Evolutionary conservation across 2,113 vertebrate species (phyloP).

Genomic region (Apus apus): DNA sequence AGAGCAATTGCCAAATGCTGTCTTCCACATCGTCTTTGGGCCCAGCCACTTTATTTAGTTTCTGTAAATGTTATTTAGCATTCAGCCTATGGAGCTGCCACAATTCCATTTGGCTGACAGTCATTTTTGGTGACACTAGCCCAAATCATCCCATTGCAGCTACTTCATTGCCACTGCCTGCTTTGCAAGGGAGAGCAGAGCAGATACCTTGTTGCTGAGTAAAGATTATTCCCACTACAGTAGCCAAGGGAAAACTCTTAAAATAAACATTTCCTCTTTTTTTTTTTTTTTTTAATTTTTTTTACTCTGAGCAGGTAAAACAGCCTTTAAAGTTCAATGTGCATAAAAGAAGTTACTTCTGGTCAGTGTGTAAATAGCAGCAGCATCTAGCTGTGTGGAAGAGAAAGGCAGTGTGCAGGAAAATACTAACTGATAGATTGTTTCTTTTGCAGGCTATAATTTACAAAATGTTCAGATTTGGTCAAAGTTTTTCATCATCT

Average conservation of each 20-base stretch:
- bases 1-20: slow-evolving; percentile 39
- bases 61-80: slow-evolving; percentile 8
- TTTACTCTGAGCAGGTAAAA: neutral
- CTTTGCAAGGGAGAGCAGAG: neutral
- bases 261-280: neutral
- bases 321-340: neutral
- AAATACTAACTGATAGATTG: neutral
- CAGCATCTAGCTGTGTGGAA: neutral
- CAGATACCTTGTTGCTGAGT: neutral
- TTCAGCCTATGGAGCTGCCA: neutral
- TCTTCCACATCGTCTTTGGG: neutral
- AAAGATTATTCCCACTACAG: neutral
- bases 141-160: neutral
- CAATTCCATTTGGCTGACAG: neutral
- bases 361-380: neutral
- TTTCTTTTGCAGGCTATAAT: neutral
- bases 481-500: neutral
- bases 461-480: neutral
- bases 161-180: neutral
- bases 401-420: neutral
- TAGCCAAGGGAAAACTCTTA: neutral
- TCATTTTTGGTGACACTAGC: neutral
- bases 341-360: neutral
- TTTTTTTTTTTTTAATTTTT: neutral
- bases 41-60: neutral